Evolutionary conservation across 2,888 invertebrate species (phyloP), one percentile per base, ranked within the genome.

Genomic region (Drosophila rellima): DNA sequence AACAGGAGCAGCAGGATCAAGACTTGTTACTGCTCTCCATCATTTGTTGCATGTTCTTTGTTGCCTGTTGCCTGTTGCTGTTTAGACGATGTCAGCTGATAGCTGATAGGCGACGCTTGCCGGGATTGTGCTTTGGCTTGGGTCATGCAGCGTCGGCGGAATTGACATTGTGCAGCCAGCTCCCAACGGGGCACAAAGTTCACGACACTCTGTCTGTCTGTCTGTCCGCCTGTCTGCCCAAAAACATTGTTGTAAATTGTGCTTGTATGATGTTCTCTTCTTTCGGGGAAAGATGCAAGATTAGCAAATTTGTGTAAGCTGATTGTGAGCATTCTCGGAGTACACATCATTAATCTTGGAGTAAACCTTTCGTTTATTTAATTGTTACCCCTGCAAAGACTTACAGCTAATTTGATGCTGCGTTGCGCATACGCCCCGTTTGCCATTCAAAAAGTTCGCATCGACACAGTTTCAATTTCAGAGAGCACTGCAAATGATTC

Each of bases 1-100:
- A 79, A 76, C 79, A 78, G 78, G 79, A 78, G 87, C 83, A 82
- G 74, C 69, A 78, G 85, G 82, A 80, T 77, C 82, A 82, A 82
- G 65, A 63, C 78, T 80, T 71, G 79, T 78, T 79, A 61, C 50
- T 76, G 79, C 78, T 66, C 79, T 75, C 77, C 74, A 79, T 79
- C 74, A 77, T 80, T 71, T 73, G 83, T 76, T 78, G 61, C 78
- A 75, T 74, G 80, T 67, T 67, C 37, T 55, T 65, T 29, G 62
- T 67, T 60, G 47, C 39, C 35, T 13, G 45, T 47, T 68, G 37
- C 57, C 52, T 44, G 74, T 71, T 80, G 70, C 72, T 69, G 79
- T 64, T 76, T 57, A 81, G 74, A 57, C 71, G 87, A 87, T 83
- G 87, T 86, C 82, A 78, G 73, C 56, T 26, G 26, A 26, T 26